Base-by-base conservation (phyloP, 1,140 invertebrate genomes). In the Telenomus remus region DNA sequence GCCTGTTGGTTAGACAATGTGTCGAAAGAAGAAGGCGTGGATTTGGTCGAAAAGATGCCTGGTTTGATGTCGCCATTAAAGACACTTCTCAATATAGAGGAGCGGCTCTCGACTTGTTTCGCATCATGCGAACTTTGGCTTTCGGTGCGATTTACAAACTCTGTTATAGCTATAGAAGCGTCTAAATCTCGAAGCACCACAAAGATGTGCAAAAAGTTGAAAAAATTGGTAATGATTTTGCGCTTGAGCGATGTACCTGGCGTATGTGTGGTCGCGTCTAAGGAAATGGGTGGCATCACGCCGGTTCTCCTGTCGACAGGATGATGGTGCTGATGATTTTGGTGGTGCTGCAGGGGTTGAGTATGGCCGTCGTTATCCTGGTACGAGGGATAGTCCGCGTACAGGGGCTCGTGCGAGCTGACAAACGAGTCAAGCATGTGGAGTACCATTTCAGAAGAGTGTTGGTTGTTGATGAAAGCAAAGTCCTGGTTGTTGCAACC, bases 311-410 rank as follows among this genome's bases (percentile, higher is more conserved):
- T 9, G 61, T 68, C 69, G 49, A 69, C 2, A n/a, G 57, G 5
- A n/a, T 65, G 77, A n/a, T 80, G 72, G 0, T 78, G 74, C 0
- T 78, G 64, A 11, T 76, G 75, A 84, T 57, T 53, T 10, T 69
- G 75, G 34, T 80, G 74, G 55, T 82, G 68, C 74, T 76, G 76
- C 66, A 73, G 73, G 27, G 85, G 84, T 44, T 81, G 77, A 19
- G 83, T 81, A 35, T 83, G 75, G 39, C 80, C 76, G 27, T 86
- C 84, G 54, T 79, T 71, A 48, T 87, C 86, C 73, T 88, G 85
- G 74, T 86, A 88, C 49, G 86, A 84, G 54, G 86, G 87, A 74
- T 87, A 88, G 71, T 88, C 87, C 65, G 85, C 86, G 80, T 87
- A 88, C 59, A 86, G 85, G 50, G 86, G 85, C 70, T 88, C 87